Conservation (phyloP, 2,797 vertebrate species). For the Chromis chromis region DNA sequence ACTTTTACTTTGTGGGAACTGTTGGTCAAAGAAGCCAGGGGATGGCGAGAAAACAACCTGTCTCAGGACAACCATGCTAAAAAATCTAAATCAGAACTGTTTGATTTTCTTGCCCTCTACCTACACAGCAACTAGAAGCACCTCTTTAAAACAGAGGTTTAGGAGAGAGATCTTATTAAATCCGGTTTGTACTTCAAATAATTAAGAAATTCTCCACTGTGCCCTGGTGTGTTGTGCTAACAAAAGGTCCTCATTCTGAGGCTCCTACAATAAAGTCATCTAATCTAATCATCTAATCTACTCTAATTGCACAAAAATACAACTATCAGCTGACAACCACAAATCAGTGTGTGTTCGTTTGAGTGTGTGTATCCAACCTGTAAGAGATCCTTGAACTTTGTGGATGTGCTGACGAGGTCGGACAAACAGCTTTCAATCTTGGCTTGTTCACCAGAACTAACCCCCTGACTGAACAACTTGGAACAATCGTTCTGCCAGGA, state of each 20-base stretch:
- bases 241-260: conserved; percentile 2
- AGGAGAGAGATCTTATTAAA: conserved; percentile 4
- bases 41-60: not conserved
- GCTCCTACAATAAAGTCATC: too few species aligned
- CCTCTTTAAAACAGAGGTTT: not conserved
- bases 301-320: conserved; percentile 5
- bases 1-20: not conserved
- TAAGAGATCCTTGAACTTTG: conserved; percentile 95
- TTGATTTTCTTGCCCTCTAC: not conserved
- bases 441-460: conserved; percentile 90
- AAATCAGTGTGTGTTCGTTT: conserved; percentile 7
- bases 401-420: conserved; percentile 92
- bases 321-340: conserved; percentile 28
- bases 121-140: not conserved
- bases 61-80: not conserved
- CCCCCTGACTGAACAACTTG: conserved; percentile 92
- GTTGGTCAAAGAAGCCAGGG: not conserved
- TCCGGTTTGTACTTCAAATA: not conserved
- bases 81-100: not conserved
- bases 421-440: conserved; percentile 98
- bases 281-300: too few species aligned
- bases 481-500: conserved; percentile 91
- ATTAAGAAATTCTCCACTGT: not conserved
- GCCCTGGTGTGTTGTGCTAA: conserved; percentile 7
- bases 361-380: conserved; percentile 85